These are phyloP conservation scores for Marronus borbonicus DNA, from an alignment of 2,888 invertebrate genomes.

Conservation along the genomic window DNA sequence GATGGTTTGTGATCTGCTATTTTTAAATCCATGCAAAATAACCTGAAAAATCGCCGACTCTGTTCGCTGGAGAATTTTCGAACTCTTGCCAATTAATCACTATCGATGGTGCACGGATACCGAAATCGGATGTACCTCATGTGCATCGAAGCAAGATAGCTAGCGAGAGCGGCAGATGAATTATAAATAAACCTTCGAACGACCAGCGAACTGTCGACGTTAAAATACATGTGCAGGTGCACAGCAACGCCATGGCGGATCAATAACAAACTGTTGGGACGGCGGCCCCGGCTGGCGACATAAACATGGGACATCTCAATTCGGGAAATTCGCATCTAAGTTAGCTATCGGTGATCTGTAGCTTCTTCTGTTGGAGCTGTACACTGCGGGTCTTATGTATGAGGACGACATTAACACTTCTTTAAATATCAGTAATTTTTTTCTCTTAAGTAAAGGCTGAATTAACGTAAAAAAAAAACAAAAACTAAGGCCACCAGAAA, in stretches of 20 bases:
- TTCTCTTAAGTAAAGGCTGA: too few species aligned
- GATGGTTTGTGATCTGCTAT: constrained; percentile 8
- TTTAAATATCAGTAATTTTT: too few species aligned
- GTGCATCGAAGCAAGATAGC: not conserved
- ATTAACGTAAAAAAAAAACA: too few species aligned
- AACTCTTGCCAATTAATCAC: not conserved
- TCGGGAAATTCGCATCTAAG: constrained; percentile 41
- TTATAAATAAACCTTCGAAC: constrained; percentile 36
- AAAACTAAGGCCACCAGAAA: too few species aligned
- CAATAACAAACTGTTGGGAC: constrained; percentile 55
- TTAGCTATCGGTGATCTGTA: constrained; percentile 8
- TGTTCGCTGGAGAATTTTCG: not conserved
- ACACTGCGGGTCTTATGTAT: not conserved
- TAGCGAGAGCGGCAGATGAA: constrained; percentile 6
- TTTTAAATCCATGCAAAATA: constrained; percentile 1
- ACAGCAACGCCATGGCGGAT: constrained; percentile 51
- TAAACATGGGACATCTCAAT: constrained; percentile 52
- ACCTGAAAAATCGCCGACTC: not conserved
- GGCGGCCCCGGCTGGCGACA: constrained; percentile 56
- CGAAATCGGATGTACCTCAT: not conserved
- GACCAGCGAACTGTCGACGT: constrained; percentile 18
- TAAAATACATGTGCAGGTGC: constrained; percentile 55
- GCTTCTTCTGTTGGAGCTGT: not conserved
- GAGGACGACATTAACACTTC: not conserved
- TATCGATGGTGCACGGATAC: not conserved